Evolutionary conservation across 2,888 invertebrate genomes (phyloP).

Genomic region (Pandemis cinnamomeana): DNA sequence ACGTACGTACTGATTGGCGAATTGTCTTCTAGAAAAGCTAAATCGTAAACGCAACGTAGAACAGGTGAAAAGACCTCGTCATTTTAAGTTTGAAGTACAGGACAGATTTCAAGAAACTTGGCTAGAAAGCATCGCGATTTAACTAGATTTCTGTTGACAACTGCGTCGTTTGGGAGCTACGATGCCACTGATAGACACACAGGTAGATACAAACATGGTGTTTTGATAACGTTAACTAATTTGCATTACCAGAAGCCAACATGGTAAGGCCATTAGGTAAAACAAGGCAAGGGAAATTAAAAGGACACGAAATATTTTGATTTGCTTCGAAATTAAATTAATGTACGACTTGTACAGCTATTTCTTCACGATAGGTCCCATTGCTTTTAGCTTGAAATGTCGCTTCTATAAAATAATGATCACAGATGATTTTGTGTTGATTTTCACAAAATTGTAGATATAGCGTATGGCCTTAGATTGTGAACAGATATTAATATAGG

Average conservation of each 20-base stretch:
- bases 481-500: conserved; percentile 72
- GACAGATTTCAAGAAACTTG: no score
- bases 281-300: background rate
- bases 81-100: no score
- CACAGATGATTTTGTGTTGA: conserved; percentile 72
- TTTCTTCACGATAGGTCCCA: background rate
- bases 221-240: background rate
- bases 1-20: no score
- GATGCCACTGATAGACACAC: no score
- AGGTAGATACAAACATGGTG: no score
- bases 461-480: conserved; percentile 78
- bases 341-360: background rate
- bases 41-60: no score
- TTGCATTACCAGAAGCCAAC: background rate
- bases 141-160: no score
- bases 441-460: conserved; percentile 79
- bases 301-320: background rate
- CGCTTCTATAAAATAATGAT: conserved; percentile 15
- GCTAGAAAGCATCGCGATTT: no score
- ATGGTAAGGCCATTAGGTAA: no score
- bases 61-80: no score
- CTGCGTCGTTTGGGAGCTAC: no score
- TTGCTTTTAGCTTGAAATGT: background rate
- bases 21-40: no score
- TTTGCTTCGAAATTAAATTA: background rate